Evolutionary conservation across 2,797 vertebrate species (phyloP).

Genomic region (Dicrostonyx torquatus): DNA sequence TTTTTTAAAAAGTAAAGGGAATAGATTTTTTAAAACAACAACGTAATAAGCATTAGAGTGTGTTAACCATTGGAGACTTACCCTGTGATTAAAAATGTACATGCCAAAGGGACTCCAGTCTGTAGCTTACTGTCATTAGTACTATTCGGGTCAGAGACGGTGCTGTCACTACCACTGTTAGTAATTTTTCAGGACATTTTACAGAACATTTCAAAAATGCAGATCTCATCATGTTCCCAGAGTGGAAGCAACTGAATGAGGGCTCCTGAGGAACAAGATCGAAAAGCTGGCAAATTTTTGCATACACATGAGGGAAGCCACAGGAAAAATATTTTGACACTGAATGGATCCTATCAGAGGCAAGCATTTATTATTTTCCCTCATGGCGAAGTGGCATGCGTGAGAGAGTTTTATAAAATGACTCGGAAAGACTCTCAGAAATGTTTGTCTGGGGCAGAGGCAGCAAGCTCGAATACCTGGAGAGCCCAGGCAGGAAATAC

Average conservation of each 20-base stretch:
- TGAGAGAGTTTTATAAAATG: conserved; percentile 14
- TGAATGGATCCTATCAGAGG: conserved; percentile 40
- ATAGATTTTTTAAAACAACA: conserved; percentile 48
- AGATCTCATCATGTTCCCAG: conserved; percentile 57
- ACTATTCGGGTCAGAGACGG: neutral
- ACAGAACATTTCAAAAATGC: conserved; percentile 52
- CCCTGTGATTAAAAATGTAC: conserved; percentile 43
- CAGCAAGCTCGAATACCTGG: neutral
- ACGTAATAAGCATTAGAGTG: conserved; percentile 3
- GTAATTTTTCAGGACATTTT: conserved; percentile 62
- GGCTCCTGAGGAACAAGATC: conserved; percentile 5
- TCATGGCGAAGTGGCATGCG: neutral
- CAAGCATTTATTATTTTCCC: conserved; percentile 26
- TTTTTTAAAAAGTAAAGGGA: conserved; percentile 32
- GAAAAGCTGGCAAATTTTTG: conserved; percentile 45
- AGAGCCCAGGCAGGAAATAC: neutral
- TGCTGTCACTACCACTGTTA: conserved; percentile 15
- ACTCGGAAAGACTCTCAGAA: conserved; percentile 29
- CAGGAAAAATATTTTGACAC: conserved; percentile 55
- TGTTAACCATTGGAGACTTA: conserved; percentile 68
- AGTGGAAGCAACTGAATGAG: conserved; percentile 1
- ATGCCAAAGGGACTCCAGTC: neutral
- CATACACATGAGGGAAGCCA: conserved; percentile 60
- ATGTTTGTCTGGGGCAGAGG: neutral
- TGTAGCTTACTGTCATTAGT: neutral